A percentile compares a stretch with the other conserved stretches of the same genome.
phyloP scores from a whole-genome alignment of 1,140 invertebrate genomes.

The Brachystomella parvula region DNA sequence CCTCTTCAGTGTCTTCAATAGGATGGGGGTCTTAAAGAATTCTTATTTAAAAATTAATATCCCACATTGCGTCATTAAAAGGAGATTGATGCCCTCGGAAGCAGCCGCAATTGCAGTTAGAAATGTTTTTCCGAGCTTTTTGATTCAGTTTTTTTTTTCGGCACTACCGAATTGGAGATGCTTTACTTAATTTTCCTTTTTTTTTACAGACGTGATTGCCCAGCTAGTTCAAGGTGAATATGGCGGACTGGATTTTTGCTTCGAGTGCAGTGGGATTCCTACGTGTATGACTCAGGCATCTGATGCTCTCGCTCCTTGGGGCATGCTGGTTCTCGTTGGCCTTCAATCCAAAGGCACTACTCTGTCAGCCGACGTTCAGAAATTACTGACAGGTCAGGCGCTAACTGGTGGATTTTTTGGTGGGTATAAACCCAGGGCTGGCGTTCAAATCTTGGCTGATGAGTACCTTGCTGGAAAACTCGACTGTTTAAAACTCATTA shows the following conservation, averaged over 20 bases:
- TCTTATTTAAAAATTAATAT: too few relatives aligned
- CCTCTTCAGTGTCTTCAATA: too few relatives aligned
- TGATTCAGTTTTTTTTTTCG: too few relatives aligned
- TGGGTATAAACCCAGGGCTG: background rate
- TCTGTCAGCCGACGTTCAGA: background rate
- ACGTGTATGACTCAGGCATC: background rate
- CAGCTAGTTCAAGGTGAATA: too few relatives aligned
- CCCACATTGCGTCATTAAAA: too few relatives aligned
- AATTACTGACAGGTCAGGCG: background rate
- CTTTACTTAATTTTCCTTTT: too few relatives aligned
- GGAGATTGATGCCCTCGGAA: too few relatives aligned
- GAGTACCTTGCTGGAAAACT: background rate
- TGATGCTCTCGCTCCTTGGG: background rate
- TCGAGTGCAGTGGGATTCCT: background rate
- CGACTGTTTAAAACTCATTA: background rate
- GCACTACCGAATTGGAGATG: too few relatives aligned
- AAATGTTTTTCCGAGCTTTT: too few relatives aligned
- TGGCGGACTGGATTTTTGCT: background rate
- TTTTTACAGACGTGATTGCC: too few relatives aligned
- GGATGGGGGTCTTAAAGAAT: too few relatives aligned
- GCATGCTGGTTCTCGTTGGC: background rate
- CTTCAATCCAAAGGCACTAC: background rate
- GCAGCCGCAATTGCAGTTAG: too few relatives aligned
- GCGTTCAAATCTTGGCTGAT: background rate
- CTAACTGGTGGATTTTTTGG: background rate